phyloP scores from a whole-genome alignment of 2,888 invertebrate species.

The Mechanitis mazaeus region DNA sequence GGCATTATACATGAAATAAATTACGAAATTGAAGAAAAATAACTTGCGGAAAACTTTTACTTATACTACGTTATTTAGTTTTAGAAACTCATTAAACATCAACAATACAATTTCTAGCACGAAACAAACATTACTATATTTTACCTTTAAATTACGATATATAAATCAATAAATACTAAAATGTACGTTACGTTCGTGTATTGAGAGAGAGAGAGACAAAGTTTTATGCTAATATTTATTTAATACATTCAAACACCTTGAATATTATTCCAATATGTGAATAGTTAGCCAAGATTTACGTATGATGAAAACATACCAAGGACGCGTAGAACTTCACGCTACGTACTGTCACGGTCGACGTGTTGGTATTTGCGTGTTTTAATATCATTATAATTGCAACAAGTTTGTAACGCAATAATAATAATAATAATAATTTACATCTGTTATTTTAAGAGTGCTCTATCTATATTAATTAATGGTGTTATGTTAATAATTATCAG shows the following conservation, averaged over 20 bases:
- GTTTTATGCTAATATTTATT: slow-evolving; percentile 13
- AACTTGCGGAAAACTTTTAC: too few relatives aligned
- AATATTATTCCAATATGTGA: slow-evolving; percentile 17
- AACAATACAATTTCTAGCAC: slow-evolving; percentile 30
- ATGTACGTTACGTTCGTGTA: slow-evolving; percentile 20
- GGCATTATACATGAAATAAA: slow-evolving; percentile 1
- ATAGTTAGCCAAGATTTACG: slow-evolving; percentile 16
- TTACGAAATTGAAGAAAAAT: too few relatives aligned
- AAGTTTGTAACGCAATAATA: slow-evolving; percentile 1
- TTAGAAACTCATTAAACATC: slow-evolving; percentile 33
- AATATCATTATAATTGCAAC: slow-evolving; percentile 2
- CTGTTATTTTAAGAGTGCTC: background rate
- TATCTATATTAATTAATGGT: background rate
- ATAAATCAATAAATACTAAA: slow-evolving; percentile 24
- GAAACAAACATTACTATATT: slow-evolving; percentile 29
- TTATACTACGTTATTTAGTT: slow-evolving; percentile 24
- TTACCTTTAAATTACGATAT: slow-evolving; percentile 28
- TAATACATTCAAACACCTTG: slow-evolving; percentile 12
- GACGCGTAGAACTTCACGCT: slow-evolving; percentile 27
- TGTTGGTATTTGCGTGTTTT: slow-evolving; percentile 9
- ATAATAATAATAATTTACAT: background rate
- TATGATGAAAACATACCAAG: slow-evolving; percentile 35
- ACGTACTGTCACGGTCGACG: slow-evolving; percentile 15
- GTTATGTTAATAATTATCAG: too few relatives aligned
- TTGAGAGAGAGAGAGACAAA: slow-evolving; percentile 10